These are phyloP conservation scores for Anoura caudifer DNA, from an alignment of 2,113 vertebrate genomes.

Conservation along the genomic window DNA sequence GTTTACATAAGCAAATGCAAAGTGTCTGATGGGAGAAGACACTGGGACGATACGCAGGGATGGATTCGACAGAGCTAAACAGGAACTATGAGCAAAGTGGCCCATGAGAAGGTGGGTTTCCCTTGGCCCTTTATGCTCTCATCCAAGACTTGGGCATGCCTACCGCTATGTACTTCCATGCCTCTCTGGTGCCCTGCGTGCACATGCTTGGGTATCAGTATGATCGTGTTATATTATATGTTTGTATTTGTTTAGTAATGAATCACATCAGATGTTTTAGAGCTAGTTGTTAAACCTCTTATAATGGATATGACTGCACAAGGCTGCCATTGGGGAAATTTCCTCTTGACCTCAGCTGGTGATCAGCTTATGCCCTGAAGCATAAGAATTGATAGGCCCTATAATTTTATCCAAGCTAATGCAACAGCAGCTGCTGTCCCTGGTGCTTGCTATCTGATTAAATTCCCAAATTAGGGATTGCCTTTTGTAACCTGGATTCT, in stretches of 20 bases:
- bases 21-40: background rate
- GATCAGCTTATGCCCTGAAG: conserved; percentile 69
- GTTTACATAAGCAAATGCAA: background rate
- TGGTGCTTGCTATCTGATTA: conserved; percentile 66
- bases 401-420: conserved; percentile 73
- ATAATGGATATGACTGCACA: conserved; percentile 52
- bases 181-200: background rate
- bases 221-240: background rate
- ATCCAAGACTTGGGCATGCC: background rate
- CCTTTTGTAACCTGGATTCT: conserved; percentile 61
- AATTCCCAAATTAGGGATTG: conserved; percentile 71
- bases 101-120: background rate
- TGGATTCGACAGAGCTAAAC: background rate
- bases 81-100: background rate
- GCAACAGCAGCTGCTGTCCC: conserved; percentile 70
- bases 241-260: conserved; percentile 53
- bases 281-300: conserved; percentile 64
- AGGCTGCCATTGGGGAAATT: conserved; percentile 58
- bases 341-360: conserved; percentile 75
- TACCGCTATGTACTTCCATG: too few species aligned
- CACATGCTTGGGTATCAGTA: background rate
- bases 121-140: background rate
- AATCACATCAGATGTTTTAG: conserved; percentile 62
- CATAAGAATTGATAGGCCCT: conserved; percentile 68
- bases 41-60: background rate